A percentile compares a stretch with the other conserved stretches of the same genome.
These are phyloP conservation scores for Micromys minutus DNA, from an alignment of 2,113 vertebrate genomes.

Conservation along the genomic window DNA sequence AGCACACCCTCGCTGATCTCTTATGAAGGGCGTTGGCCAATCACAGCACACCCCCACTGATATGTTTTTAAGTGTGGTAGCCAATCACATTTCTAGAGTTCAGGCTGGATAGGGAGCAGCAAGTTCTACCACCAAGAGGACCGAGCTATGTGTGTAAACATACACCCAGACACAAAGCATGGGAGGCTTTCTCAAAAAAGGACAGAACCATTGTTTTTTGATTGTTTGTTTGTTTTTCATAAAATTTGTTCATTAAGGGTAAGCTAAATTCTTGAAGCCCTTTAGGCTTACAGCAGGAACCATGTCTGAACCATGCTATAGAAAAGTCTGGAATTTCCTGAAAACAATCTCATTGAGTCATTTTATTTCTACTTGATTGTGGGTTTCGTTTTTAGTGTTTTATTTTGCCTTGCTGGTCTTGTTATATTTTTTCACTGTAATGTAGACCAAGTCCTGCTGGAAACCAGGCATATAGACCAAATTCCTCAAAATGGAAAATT, in stretches of 20 bases:
- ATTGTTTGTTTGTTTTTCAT: not conserved
- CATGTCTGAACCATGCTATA: not conserved
- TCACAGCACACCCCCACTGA: no score
- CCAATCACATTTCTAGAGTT: not conserved
- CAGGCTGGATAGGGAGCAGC: not conserved
- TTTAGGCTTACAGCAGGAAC: not conserved
- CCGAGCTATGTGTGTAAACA: not conserved
- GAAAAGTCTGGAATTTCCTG: not conserved
- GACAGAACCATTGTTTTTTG: not conserved
- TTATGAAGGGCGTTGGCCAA: not conserved
- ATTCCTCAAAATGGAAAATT: constrained; percentile 21
- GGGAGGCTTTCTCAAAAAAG: not conserved
- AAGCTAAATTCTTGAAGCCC: not conserved
- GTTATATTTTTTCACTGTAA: constrained; percentile 52
- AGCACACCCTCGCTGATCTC: no score
- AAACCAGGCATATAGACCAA: not conserved
- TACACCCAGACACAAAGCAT: not conserved
- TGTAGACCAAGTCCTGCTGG: constrained; percentile 4
- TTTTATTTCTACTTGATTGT: constrained; percentile 12
- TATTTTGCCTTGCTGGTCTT: constrained; percentile 27
- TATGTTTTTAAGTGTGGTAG: no score
- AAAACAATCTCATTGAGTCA: not conserved
- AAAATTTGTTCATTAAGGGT: not conserved
- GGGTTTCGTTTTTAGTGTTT: not conserved
- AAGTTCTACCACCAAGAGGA: not conserved